phyloP scores from a whole-genome alignment of 2,113 vertebrate species.

The Macrotis lagotis region DNA sequence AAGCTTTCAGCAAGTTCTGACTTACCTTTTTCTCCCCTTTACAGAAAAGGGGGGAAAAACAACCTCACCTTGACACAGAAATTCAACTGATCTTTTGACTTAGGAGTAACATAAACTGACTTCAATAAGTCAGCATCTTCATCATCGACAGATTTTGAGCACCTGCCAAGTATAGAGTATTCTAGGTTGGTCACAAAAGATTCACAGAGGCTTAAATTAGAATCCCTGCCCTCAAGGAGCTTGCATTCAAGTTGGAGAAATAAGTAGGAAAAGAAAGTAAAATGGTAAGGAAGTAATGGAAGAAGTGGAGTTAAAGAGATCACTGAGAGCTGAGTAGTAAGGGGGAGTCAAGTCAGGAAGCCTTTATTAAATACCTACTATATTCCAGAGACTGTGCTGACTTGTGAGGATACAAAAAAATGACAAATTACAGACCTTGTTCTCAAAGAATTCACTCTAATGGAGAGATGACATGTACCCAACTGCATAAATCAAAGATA shows the following conservation, averaged over 20 bases:
- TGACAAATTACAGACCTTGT: neutral
- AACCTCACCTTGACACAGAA: neutral
- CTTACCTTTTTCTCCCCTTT: neutral
- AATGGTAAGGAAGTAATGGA: neutral
- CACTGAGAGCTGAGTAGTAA: neutral
- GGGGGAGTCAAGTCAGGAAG: neutral
- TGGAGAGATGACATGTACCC: neutral
- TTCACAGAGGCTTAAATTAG: neutral
- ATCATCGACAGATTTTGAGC: neutral
- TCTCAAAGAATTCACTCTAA: neutral
- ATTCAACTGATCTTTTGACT: neutral
- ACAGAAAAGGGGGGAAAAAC: too few relatives aligned
- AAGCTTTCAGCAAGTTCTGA: neutral
- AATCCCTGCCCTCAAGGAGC: neutral
- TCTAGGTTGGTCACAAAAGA: neutral
- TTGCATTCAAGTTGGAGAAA: neutral
- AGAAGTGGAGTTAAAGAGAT: neutral
- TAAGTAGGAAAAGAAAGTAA: neutral
- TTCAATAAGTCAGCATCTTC: neutral
- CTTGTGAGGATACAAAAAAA: neutral
- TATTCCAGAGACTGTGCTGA: neutral
- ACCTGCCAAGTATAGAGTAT: neutral
- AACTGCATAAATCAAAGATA: neutral
- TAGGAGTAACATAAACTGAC: neutral
- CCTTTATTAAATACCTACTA: neutral